phyloP scores from a whole-genome alignment of 1,140 invertebrate species.

The Drosophila cardini region DNA sequence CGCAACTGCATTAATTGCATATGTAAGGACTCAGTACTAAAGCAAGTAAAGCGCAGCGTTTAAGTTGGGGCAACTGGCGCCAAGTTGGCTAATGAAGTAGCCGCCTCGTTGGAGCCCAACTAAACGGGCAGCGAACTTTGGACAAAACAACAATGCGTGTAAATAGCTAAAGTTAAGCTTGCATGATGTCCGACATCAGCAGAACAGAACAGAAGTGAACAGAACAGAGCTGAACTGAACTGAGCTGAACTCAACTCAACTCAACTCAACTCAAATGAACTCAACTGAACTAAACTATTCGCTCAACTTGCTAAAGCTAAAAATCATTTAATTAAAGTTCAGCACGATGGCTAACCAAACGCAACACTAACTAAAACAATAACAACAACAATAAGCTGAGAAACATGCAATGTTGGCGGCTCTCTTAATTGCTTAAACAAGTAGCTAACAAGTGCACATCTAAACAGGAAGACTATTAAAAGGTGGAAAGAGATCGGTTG shows the following conservation, averaged over 20 bases:
- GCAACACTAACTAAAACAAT: not conserved
- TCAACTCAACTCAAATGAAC: conserved; percentile 18
- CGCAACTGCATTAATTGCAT: conserved; percentile 12
- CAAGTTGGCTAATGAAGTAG: conserved; percentile 45
- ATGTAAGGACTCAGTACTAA: not conserved
- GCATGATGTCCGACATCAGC: conserved; percentile 51
- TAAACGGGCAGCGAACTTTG: conserved; percentile 27
- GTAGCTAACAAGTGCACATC: conserved; percentile 63
- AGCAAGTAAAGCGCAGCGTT: not conserved
- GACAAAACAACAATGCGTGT: conserved; percentile 67
- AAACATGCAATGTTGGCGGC: conserved; percentile 63
- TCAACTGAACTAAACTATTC: conserved; percentile 47
- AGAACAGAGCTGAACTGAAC: conserved; percentile 18
- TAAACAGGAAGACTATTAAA: conserved; percentile 21
- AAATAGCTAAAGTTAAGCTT: conserved; percentile 72
- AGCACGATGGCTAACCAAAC: conserved; percentile 9
- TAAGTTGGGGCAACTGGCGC: conserved; percentile 9
- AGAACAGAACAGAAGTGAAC: conserved; percentile 24
- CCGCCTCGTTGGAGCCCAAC: conserved; percentile 17
- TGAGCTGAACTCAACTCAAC: conserved; percentile 17
- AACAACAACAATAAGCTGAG: conserved; percentile 12
- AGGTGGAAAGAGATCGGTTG: not conserved
- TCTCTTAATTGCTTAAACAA: conserved; percentile 73
- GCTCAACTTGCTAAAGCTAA: conserved; percentile 63
- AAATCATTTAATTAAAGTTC: conserved; percentile 79